Evolutionary conservation across 2,113 vertebrate genomes (phyloP).

Genomic region (Catharus bicknelli): DNA sequence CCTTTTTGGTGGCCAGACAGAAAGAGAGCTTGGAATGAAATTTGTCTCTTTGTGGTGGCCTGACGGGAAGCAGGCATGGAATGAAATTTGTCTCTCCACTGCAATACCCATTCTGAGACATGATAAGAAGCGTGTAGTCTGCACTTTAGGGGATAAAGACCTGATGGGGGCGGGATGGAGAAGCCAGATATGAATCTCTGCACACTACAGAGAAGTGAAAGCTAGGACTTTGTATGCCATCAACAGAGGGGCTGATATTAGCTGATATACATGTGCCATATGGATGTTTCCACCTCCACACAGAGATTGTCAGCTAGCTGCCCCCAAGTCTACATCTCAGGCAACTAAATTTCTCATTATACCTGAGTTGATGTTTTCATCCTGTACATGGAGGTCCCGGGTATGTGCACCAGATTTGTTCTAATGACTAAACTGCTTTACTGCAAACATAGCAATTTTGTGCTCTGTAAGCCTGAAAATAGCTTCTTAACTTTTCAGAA

Average conservation of each 20-base stretch:
- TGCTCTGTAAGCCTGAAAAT: background rate
- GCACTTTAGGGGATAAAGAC: background rate
- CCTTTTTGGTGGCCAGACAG: background rate
- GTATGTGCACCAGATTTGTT: background rate
- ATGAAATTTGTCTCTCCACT: background rate
- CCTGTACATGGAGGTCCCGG: background rate
- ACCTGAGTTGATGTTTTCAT: background rate
- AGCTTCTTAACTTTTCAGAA: background rate
- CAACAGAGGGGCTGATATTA: background rate
- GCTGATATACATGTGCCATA: background rate
- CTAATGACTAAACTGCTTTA: background rate
- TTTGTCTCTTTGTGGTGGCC: background rate
- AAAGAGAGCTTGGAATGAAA: background rate
- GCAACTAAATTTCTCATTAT: background rate
- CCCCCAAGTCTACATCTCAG: background rate
- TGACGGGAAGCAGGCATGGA: background rate
- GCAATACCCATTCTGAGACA: background rate
- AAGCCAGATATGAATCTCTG: background rate
- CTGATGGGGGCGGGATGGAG: rapidly evolving
- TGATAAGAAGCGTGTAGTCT: background rate
- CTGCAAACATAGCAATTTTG: background rate
- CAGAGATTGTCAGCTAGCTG: background rate
- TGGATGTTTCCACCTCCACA: background rate
- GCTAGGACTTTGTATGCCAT: background rate
- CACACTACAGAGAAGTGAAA: background rate